A percentile compares a stretch with the other conserved stretches of the same genome.
These are phyloP conservation scores for Drosophila nr. perissopoda DNA, from an alignment of 2,888 invertebrate genomes.

Conservation along the genomic window DNA sequence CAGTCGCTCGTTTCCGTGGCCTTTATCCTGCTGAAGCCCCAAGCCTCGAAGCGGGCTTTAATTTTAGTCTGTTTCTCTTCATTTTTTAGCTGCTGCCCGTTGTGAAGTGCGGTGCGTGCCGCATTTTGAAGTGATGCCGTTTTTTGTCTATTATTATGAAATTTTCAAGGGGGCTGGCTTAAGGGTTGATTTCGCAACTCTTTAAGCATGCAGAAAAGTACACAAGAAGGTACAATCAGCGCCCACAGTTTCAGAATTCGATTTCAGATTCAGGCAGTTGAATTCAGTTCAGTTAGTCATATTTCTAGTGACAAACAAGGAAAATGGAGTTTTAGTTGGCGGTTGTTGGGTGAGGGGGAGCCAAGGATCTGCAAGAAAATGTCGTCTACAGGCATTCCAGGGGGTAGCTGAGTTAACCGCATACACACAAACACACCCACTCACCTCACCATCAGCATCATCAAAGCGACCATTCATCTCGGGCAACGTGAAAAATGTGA, in stretches of 20 bases:
- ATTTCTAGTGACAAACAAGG: conserved; percentile 56
- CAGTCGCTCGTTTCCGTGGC: conserved; percentile 38
- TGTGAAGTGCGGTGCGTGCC: conserved; percentile 49
- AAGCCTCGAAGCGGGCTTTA: conserved; percentile 36
- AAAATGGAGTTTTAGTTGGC: conserved; percentile 39
- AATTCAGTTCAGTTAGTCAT: conserved; percentile 68
- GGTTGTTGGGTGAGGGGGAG: conserved; percentile 8
- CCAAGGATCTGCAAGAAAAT: conserved; percentile 37
- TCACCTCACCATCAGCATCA: conserved; percentile 45
- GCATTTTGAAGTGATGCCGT: conserved; percentile 51
- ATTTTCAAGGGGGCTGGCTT: conserved; percentile 16
- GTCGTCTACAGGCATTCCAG: conserved; percentile 76
- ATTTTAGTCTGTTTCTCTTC: conserved; percentile 7
- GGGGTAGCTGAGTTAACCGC: conserved; percentile 35
- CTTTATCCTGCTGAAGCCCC: conserved; percentile 33
- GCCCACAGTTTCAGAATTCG: conserved; percentile 49
- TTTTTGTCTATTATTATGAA: conserved; percentile 48
- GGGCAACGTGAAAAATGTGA: conserved; percentile 73
- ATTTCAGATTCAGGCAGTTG: conserved; percentile 42
- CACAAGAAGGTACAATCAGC: conserved; percentile 68
- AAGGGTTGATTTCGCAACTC: conserved; percentile 63
- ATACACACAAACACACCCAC: conserved; percentile 1
- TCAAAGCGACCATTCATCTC: conserved; percentile 77
- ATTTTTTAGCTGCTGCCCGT: conserved; percentile 21
- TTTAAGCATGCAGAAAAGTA: conserved; percentile 51